Evolutionary conservation across 2,888 invertebrate species (phyloP), one percentile per base, ranked within the genome.

Genomic region (Spisula solida): DNA sequence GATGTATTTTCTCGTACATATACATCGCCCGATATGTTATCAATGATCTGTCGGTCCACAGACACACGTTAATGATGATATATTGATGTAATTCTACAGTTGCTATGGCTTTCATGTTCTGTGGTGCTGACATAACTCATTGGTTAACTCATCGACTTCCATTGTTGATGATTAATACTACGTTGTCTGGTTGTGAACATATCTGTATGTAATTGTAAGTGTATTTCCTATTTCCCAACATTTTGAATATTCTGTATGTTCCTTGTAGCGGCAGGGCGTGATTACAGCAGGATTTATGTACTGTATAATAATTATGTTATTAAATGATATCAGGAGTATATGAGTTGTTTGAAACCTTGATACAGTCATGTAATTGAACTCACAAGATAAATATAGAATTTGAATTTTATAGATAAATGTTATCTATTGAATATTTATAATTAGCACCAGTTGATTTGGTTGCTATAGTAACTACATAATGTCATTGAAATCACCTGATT

Each of bases 11-110:
- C n/a, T n/a, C 25, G 2, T 25, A 66, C 25, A 66, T 66, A 25
- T 6, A 66, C 60, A 25, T 66, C 60, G 6, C 4, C n/a, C 18
- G 56, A 56, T 56, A 56, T 56, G 56, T 56, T 56, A 56, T 56
- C 20, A n/a, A n/a, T 66, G 25, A 25, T 66, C 25, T 66, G 56
- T 20, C 1, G 18, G 60, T 66, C 25, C 25, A 25, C 25, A 8
- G 25, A 66, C n/a, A 66, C 60, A 6, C 60, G 25, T n/a, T 66
- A 66, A 66, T 66, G 60, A 66, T 66, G 60, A 66, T 25, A 25
- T 66, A 66, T 66, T 25, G 60, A 66, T 66, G 60, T 66, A 66
- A 66, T 66, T 66, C 25, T 66, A n/a, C 60, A 66, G 60, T 66
- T 25, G 10, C n/a, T n/a, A 66, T 66, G 10, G 25, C 60, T 66